A percentile compares a stretch with the other conserved stretches of the same genome.
These are phyloP conservation scores for Strigamia crassipes DNA, from an alignment of 2,888 invertebrate genomes.

Conservation along the genomic window DNA sequence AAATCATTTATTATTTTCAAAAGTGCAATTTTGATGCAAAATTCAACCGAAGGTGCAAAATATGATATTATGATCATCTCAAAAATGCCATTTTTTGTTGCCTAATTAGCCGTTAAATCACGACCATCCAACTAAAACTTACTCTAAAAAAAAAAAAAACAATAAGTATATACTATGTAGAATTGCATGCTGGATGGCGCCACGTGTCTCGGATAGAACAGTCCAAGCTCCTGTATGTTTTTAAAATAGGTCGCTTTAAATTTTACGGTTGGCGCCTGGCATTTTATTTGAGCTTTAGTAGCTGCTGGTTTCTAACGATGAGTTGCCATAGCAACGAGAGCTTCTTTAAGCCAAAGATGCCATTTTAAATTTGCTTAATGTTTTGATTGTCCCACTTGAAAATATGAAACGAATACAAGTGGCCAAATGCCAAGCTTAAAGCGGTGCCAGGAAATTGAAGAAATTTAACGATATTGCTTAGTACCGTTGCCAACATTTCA, in stretches of 20 bases:
- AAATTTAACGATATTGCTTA: neutral
- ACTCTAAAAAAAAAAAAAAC: neutral
- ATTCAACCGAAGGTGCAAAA: too few relatives aligned
- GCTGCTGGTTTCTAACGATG: neutral
- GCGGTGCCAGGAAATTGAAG: constrained; percentile 19
- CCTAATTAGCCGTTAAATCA: too few relatives aligned
- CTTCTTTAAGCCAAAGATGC: neutral
- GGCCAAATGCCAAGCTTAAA: constrained; percentile 8
- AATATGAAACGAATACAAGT: constrained; percentile 2
- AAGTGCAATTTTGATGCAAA: too few relatives aligned
- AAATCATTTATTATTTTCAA: too few relatives aligned
- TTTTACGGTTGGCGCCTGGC: neutral
- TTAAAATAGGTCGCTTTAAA: neutral
- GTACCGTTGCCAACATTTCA: neutral
- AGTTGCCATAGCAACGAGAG: neutral
- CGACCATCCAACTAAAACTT: too few relatives aligned
- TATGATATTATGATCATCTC: too few relatives aligned
- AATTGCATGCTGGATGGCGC: neutral
- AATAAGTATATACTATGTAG: neutral
- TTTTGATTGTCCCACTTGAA: neutral
- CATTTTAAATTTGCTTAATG: neutral
- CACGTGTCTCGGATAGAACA: neutral
- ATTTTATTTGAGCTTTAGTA: constrained; percentile 3
- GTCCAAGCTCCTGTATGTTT: neutral
- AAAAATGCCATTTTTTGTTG: too few relatives aligned